Evolutionary conservation across 1,140 invertebrate genomes (phyloP).

Genomic region (Tribolium castaneum): DNA sequence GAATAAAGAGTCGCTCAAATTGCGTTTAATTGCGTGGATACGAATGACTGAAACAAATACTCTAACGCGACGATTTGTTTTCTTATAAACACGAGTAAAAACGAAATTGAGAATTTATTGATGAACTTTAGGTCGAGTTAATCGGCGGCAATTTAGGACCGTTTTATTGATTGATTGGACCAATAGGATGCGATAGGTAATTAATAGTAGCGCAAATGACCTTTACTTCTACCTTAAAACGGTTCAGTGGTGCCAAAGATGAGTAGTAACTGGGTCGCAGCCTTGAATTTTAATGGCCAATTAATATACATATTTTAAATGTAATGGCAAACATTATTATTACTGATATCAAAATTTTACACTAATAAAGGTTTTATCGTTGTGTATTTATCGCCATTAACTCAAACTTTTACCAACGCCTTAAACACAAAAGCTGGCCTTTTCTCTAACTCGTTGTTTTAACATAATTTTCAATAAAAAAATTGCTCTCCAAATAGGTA

Average conservation of each 20-base stretch:
- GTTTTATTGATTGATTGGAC: neutral
- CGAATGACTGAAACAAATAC: neutral
- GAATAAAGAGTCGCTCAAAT: slow-evolving; percentile 7
- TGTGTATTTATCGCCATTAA: too few species aligned
- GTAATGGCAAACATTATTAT: too few species aligned
- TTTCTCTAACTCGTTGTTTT: too few species aligned
- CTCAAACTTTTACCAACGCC: too few species aligned
- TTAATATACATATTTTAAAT: neutral
- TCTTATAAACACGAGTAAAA: neutral
- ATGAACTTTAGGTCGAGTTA: neutral
- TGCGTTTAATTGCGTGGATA: neutral
- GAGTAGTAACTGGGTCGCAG: neutral
- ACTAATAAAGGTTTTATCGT: too few species aligned
- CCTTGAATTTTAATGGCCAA: neutral
- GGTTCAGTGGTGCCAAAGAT: neutral
- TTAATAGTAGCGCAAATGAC: neutral
- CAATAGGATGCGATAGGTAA: neutral
- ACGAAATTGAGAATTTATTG: neutral
- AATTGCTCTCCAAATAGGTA: too few species aligned
- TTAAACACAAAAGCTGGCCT: too few species aligned
- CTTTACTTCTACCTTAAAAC: neutral
- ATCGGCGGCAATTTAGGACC: neutral
- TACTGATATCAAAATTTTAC: too few species aligned
- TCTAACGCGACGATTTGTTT: neutral
- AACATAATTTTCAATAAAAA: too few species aligned